Conservation (phyloP, 2,797 vertebrate species). For the Girardinus metallicus region DNA sequence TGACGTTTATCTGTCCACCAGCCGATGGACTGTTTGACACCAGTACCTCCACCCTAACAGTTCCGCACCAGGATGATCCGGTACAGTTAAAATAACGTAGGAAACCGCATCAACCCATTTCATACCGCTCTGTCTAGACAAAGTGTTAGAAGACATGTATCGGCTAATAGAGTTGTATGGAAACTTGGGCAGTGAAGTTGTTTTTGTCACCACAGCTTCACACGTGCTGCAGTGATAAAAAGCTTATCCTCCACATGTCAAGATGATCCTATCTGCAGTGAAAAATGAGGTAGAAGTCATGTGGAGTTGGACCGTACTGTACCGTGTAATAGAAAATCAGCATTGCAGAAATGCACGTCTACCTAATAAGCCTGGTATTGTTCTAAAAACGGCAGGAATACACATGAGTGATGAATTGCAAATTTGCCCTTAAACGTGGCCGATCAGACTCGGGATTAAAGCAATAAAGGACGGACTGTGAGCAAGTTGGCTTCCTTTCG, state of each 20-base stretch:
- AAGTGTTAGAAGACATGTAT: not conserved
- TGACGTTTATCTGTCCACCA: not conserved
- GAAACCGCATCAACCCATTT: not conserved
- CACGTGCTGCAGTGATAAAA: slow-evolving; percentile 1
- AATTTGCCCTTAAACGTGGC: not conserved
- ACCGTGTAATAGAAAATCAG: not conserved
- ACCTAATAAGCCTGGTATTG: not conserved
- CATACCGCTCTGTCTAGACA: not conserved
- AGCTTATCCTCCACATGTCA: not conserved
- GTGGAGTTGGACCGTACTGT: not conserved
- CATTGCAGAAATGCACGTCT: not conserved
- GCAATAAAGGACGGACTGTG: not conserved
- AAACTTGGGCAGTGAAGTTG: not conserved
- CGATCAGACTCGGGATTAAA: not conserved
- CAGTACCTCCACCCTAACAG: not conserved
- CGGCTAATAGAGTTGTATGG: not conserved
- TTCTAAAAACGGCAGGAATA: not conserved
- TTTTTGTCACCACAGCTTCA: not conserved
- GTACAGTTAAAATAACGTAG: not conserved
- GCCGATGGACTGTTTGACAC: not conserved
- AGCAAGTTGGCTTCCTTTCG: slow-evolving; percentile 1
- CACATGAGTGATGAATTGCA: not conserved
- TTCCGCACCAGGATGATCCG: too few relatives aligned
- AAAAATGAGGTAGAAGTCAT: not conserved
- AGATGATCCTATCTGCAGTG: not conserved